phyloP scores from a whole-genome alignment of 2,113 vertebrate genomes.

The Macroglossus sobrinus region DNA sequence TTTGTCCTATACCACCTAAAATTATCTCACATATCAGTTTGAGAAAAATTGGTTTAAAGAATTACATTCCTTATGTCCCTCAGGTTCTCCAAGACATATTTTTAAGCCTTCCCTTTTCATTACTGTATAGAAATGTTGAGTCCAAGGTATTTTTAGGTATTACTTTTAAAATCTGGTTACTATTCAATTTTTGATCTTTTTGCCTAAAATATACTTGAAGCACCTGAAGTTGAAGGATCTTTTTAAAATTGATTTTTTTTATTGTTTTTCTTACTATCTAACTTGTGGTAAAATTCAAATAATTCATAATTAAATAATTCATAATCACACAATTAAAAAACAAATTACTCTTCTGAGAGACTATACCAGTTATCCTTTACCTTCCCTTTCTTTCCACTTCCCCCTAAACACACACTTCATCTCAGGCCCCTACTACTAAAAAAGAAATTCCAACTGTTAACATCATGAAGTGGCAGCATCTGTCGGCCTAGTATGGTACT shows the following conservation, averaged over 20 bases:
- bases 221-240: not conserved
- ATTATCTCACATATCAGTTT: not conserved
- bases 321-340: not conserved
- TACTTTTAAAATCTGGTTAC: not conserved
- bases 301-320: conserved; percentile 9
- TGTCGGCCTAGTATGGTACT: not conserved
- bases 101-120: not conserved
- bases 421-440: not conserved
- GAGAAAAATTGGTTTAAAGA: not conserved
- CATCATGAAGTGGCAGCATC: not conserved
- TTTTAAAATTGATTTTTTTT: not conserved
- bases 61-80: not conserved
- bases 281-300: not conserved
- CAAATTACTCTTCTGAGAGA: not conserved
- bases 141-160: not conserved
- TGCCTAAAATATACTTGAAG: not conserved
- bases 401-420: not conserved
- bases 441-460: not conserved
- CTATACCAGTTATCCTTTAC: not conserved
- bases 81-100: not conserved
- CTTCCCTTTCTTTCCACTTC: not conserved
- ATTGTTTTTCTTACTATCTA: not conserved
- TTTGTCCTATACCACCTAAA: not conserved
- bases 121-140: not conserved
- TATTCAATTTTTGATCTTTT: not conserved